Evolutionary conservation across 2,888 invertebrate species (phyloP).

Genomic region (Spatulosminthurus flaviceps): DNA sequence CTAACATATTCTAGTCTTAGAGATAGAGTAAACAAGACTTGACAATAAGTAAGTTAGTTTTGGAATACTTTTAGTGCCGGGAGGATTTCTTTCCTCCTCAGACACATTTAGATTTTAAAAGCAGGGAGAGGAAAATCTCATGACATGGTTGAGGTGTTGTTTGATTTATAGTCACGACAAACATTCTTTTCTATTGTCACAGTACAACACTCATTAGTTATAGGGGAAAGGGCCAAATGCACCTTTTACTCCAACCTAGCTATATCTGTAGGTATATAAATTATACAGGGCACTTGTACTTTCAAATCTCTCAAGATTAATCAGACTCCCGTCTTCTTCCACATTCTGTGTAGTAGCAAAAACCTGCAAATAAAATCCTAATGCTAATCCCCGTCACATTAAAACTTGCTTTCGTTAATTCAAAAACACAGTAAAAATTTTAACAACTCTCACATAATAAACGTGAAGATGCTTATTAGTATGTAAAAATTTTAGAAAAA

Average conservation of each 20-base stretch:
- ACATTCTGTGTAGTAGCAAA: no score
- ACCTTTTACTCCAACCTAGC: conserved; percentile 56
- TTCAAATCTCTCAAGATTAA: no score
- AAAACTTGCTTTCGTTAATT: no score
- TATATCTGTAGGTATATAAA: no score
- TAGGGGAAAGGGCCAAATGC: conserved; percentile 59
- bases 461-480: no score
- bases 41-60: conserved; percentile 12
- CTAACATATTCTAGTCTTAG: neutral
- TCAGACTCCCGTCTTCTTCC: no score
- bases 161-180: conserved; percentile 60
- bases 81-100: neutral
- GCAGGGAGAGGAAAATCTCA: conserved; percentile 56
- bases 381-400: no score
- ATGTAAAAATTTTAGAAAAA: no score
- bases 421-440: no score
- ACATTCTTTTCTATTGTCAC: conserved; percentile 59
- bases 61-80: neutral
- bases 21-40: conserved; percentile 8
- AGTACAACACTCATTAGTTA: conserved; percentile 61
- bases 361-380: no score
- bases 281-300: no score
- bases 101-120: conserved; percentile 23
- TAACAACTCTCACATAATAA: no score
- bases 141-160: conserved; percentile 61